A percentile compares a stretch with the other conserved stretches of the same genome.
Conservation (phyloP, 2,888 invertebrate genomes). For the Caenorhabditis sp. region DNA sequence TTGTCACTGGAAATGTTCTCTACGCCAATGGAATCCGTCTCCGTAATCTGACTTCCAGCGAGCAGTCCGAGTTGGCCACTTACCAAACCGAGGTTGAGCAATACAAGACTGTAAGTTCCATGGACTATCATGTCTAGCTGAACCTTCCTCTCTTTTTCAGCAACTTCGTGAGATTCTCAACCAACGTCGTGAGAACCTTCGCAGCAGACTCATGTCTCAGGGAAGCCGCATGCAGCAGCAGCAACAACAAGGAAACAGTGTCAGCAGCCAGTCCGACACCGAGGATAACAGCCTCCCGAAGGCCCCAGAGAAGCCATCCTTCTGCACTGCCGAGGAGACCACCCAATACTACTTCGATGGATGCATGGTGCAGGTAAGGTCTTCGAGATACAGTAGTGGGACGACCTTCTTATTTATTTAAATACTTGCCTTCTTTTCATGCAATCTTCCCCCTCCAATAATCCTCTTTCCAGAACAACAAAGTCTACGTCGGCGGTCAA, state of each 20-base stretch:
- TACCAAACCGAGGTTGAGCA: conserved; percentile 72
- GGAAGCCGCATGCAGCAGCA: conserved; percentile 37
- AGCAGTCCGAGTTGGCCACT: conserved; percentile 70
- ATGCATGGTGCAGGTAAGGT: conserved; percentile 76
- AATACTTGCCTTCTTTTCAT: conserved; percentile 12
- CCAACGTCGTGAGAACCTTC: conserved; percentile 62
- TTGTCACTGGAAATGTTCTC: conserved; percentile 80
- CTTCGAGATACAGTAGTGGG: too few species aligned
- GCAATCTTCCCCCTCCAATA: conserved; percentile 14
- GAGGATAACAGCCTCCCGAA: conserved; percentile 56
- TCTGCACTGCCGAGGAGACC: conserved; percentile 80
- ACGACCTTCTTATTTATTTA: conserved; percentile 24
- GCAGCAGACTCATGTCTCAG: conserved; percentile 30
- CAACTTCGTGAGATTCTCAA: conserved; percentile 57
- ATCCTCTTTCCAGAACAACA: conserved; percentile 74
- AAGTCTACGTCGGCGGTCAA: conserved; percentile 80
- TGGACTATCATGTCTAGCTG: neutral
- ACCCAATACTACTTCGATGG: conserved; percentile 82
- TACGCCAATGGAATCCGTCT: conserved; percentile 78
- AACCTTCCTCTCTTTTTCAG: conserved; percentile 31
- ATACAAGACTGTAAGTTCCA: conserved; percentile 72
- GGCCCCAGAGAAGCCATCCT: conserved; percentile 79
- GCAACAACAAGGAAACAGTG: conserved; percentile 54
- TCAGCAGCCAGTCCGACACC: conserved; percentile 32
- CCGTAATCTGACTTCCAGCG: conserved; percentile 75